A percentile compares a stretch with the other conserved stretches of the same genome.
Conservation (phyloP, 2,797 vertebrate genomes). For the Pelobates cultripes region DNA sequence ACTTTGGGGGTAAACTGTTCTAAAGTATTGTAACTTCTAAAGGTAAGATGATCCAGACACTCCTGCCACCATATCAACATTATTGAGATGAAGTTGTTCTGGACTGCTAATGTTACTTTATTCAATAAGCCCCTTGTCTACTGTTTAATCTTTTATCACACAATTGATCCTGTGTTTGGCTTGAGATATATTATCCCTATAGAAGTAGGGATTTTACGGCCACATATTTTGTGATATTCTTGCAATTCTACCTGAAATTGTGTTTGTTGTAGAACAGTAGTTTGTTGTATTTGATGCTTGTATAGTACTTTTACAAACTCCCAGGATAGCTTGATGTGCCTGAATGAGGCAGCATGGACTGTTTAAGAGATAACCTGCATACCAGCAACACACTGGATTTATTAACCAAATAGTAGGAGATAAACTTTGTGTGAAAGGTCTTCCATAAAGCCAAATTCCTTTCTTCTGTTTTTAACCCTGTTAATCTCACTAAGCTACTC, state of each 20-base stretch:
- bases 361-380: constrained; percentile 47
- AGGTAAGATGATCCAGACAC: too few relatives aligned
- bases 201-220: background rate
- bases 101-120: too few relatives aligned
- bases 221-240: background rate
- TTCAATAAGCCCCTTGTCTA: too few relatives aligned
- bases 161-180: too few relatives aligned
- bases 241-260: background rate
- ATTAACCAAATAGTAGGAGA: constrained; percentile 51
- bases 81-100: too few relatives aligned
- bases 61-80: too few relatives aligned
- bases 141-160: too few relatives aligned
- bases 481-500: constrained; percentile 51
- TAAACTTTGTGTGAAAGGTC: constrained; percentile 54
- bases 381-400: constrained; percentile 49
- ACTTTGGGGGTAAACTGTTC: too few relatives aligned
- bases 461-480: constrained; percentile 55
- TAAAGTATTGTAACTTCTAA: too few relatives aligned
- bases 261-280: background rate
- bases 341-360: constrained; percentile 23
- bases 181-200: background rate
- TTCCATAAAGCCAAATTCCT: constrained; percentile 55
- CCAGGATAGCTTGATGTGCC: constrained; percentile 20
- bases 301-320: constrained; percentile 7
- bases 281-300: background rate